Evolutionary conservation across 2,888 invertebrate genomes (phyloP).

Genomic region (Cheilosia pagana): DNA sequence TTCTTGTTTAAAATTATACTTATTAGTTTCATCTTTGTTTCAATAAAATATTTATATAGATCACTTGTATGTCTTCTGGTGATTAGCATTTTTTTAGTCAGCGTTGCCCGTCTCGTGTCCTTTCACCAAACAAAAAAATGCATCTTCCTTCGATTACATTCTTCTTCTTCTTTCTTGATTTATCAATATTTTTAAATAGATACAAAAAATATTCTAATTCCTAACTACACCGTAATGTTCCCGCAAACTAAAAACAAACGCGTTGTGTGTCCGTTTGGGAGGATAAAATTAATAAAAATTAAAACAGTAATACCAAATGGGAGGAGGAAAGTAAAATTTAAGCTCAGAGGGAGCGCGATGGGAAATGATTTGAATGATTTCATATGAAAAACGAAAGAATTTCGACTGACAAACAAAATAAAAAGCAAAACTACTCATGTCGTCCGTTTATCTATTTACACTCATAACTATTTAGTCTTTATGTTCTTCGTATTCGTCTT

Average conservation of each 20-base stretch:
- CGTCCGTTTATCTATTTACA: constrained; percentile 56
- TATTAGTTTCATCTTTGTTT: constrained; percentile 27
- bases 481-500: constrained; percentile 8
- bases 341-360: constrained; percentile 6
- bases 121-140: constrained; percentile 28
- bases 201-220: constrained; percentile 71
- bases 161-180: constrained; percentile 8
- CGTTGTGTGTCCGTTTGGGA: neutral
- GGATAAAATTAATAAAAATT: constrained; percentile 21
- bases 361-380: constrained; percentile 19
- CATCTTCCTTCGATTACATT: neutral
- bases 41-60: constrained; percentile 56
- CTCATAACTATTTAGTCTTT: constrained; percentile 60
- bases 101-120: neutral
- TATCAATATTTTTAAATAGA: constrained; percentile 53
- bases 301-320: constrained; percentile 37
- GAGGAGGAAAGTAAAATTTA: constrained; percentile 16
- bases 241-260: constrained; percentile 35
- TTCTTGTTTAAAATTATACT: constrained; percentile 25
- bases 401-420: neutral
- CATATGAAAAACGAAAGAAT: neutral
- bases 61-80: constrained; percentile 51
- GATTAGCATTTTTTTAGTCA: constrained; percentile 24
- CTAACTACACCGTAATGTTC: constrained; percentile 60
- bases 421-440: constrained; percentile 16